Conservation (phyloP, 2,113 vertebrate genomes). For the Otolemur garnettii region DNA sequence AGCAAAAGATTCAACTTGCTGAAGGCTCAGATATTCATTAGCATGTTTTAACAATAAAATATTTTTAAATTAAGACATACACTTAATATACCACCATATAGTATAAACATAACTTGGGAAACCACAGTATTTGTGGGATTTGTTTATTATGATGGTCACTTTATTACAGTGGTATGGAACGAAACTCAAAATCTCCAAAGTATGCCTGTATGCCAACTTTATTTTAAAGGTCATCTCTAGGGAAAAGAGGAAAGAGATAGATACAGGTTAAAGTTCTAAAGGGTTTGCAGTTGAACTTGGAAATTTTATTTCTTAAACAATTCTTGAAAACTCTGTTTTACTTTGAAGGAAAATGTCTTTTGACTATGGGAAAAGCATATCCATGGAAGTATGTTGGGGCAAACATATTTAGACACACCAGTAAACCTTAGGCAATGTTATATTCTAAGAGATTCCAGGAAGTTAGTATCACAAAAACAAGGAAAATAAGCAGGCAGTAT, state of each 20-base stretch:
- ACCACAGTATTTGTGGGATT: neutral
- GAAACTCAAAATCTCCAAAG: neutral
- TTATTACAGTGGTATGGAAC: neutral
- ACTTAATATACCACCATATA: neutral
- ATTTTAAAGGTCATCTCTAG: conserved; percentile 21
- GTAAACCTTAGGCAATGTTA: neutral
- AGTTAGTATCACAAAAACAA: neutral
- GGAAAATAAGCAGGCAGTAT: neutral
- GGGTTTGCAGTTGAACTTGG: neutral
- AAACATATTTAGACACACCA: neutral
- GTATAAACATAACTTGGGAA: neutral
- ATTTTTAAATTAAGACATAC: neutral
- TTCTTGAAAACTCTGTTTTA: neutral
- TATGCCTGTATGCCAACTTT: neutral
- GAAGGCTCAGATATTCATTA: neutral
- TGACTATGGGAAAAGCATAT: neutral
- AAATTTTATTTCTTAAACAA: neutral
- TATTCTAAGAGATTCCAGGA: neutral
- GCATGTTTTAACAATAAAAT: neutral
- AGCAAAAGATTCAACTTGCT: neutral
- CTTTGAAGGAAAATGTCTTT: neutral
- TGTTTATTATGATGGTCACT: neutral
- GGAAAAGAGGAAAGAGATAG: neutral
- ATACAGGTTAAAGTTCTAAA: neutral
- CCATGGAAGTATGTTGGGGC: neutral